phyloP scores from a whole-genome alignment of 2,113 vertebrate genomes.

The Amphilophus citrinellus region DNA sequence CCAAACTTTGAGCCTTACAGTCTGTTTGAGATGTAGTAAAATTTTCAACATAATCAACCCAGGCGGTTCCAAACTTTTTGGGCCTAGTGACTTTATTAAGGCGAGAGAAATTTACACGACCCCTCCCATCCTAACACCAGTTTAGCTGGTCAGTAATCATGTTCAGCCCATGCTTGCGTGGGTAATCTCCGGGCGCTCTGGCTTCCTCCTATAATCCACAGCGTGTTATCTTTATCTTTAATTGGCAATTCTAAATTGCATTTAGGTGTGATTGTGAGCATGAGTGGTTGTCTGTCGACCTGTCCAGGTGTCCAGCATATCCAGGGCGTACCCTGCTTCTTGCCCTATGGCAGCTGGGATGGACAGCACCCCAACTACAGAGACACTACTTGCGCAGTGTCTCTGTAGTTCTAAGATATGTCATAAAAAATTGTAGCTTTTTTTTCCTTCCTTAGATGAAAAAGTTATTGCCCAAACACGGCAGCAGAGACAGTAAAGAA shows the following conservation, averaged over 20 bases:
- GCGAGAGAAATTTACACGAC: conserved; percentile 1
- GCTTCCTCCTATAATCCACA: neutral
- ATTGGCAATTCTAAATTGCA: neutral
- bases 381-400: neutral
- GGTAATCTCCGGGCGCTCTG: neutral
- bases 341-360: neutral
- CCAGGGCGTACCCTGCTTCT: neutral
- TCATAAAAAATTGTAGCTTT: neutral
- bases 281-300: neutral
- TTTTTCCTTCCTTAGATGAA: neutral
- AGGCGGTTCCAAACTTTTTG: neutral
- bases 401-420: no score
- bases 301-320: neutral
- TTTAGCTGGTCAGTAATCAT: neutral
- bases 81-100: neutral
- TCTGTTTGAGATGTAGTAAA: conserved; percentile 15
- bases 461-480: neutral
- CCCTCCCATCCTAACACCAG: neutral
- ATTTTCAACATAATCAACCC: neutral
- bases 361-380: neutral
- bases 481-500: neutral
- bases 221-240: neutral
- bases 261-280: neutral
- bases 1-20: conserved; percentile 11
- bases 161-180: neutral